Base-by-base conservation (phyloP, 2,888 invertebrate genomes). In the Toxonevra muliebris region DNA sequence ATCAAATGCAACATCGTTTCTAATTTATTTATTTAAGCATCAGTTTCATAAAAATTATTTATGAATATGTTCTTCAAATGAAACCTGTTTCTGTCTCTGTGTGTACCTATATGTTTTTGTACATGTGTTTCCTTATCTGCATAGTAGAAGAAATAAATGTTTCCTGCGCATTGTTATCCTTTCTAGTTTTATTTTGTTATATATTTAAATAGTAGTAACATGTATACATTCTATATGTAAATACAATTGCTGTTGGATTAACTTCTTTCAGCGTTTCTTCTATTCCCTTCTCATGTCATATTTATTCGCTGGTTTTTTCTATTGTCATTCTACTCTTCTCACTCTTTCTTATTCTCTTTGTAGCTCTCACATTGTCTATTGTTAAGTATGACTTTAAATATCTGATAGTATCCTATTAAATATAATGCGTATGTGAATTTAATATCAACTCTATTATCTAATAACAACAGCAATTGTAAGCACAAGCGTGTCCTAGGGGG, bases 161-260 rank as follows among this genome's bases (percentile, higher is more conserved):
- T 30, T 30, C 7, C 30, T 30, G 30, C 30, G 30, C 30, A 30
- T 30, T 30, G 30, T 30, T 30, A 30, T 30, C 30, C 30, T 30
- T 30, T 7, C 30, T 30, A 4, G 2, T 30, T 30, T 30, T 4
- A 30, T 30, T 7, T 30, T 30, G 30, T 30, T 30, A 4, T 30
- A 7, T 30, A 30, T 30, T 30, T 30, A 30, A 30, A 30, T 30
- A 30, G 30, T 30, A 30, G 30, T 7, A 30, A 7, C 30, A 30
- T 7, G 52, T 61, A 20, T 9, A 19, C n/a, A 43, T 59, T 9
- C n/a, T 53, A 52, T 52, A 61, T 61, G 50, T 40, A 30, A 48
- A 48, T 48, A 12, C 48, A n/a, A 17, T 60, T 45, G 60, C 20
- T 7, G 12, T 60, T 60, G 60, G 60, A 60, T 60, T 17, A 60